Evolutionary conservation across 2,888 invertebrate genomes (phyloP), one percentile per base, ranked within the genome.

Genomic region (Drosophila pullipes): DNA sequence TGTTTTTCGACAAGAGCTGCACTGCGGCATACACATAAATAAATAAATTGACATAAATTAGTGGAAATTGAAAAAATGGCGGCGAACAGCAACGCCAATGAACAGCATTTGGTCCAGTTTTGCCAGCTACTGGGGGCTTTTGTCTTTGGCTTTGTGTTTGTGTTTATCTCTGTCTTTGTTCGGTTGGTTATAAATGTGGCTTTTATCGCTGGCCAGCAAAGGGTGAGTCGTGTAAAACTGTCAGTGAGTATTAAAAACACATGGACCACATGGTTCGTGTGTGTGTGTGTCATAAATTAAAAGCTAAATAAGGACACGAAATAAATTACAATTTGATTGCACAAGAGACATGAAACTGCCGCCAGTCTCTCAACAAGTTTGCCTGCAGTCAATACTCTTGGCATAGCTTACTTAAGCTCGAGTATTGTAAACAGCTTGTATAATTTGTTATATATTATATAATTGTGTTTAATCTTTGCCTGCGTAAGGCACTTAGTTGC

Each of bases 41-140:
- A 88, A 75, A 76, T 81, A 79, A 89, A 90, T 90, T 90, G 86
- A 87, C 90, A 88, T 90, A 83, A 90, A 90, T 90, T 83, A 88
- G 89, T 69, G 67, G 69, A 83, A 86, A 88, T 88, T 88, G 85
- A 81, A 90, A 88, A 83, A 76, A 78, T 79, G 37, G 70, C 71
- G 33, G 49, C 25, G 47, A 61, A 64, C 52, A 63, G 59, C 50
- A 37, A 11, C 35, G 16, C 28, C 18, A 30, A 47, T 50, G 37
- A 33, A 10, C 69, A 57, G 44, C 37, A 33, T n/a, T 37, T 39
- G 57, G 58, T 11, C 10, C 58, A 58, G n/a, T 47, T 39, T 6
- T 25, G 22, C 39, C 65, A 25, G 39, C 11, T 16, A 41, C 41
- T 52, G 28, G 31, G 13, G 50, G 54, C 41, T 50, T 25, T 69